A percentile compares a stretch with the other conserved stretches of the same genome.
Evolutionary conservation across 2,888 invertebrate species (phyloP).

Genomic region (Charanyca ferruginea): DNA sequence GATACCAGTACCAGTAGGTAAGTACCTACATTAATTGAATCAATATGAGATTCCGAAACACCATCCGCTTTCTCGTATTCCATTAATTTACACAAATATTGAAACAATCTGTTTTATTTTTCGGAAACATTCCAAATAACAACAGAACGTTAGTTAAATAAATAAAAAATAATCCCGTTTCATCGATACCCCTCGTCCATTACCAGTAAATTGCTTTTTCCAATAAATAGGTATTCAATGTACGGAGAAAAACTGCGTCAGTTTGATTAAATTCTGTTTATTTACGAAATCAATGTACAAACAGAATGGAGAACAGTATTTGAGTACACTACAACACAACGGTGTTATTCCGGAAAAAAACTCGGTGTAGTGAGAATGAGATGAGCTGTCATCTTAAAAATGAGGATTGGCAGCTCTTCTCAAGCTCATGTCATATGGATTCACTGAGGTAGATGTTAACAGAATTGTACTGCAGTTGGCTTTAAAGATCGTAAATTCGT

Average conservation of each 20-base stretch:
- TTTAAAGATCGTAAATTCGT: no score
- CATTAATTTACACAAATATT: slow-evolving; percentile 1
- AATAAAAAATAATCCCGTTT: slow-evolving; percentile 17
- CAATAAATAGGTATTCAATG: slow-evolving; percentile 50
- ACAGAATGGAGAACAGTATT: background rate
- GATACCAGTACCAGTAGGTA: no score
- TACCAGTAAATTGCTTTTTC: slow-evolving; percentile 40
- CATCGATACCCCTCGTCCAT: slow-evolving; percentile 21
- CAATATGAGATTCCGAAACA: background rate
- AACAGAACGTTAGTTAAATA: slow-evolving; percentile 30
- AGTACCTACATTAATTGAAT: background rate
- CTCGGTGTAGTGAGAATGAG: background rate
- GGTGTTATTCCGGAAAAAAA: background rate
- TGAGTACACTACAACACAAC: background rate
- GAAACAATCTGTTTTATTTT: slow-evolving; percentile 3
- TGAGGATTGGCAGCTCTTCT: no score
- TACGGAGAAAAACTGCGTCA: background rate
- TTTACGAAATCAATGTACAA: background rate
- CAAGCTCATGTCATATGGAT: no score
- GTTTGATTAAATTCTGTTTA: slow-evolving; percentile 33
- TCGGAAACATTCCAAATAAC: slow-evolving; percentile 13
- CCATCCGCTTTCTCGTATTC: background rate
- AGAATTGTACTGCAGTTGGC: no score
- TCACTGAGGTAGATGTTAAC: no score
- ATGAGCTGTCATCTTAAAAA: no score